These are phyloP conservation scores for Ceyx melanurus DNA, from an alignment of 2,113 vertebrate genomes.

Conservation along the genomic window DNA sequence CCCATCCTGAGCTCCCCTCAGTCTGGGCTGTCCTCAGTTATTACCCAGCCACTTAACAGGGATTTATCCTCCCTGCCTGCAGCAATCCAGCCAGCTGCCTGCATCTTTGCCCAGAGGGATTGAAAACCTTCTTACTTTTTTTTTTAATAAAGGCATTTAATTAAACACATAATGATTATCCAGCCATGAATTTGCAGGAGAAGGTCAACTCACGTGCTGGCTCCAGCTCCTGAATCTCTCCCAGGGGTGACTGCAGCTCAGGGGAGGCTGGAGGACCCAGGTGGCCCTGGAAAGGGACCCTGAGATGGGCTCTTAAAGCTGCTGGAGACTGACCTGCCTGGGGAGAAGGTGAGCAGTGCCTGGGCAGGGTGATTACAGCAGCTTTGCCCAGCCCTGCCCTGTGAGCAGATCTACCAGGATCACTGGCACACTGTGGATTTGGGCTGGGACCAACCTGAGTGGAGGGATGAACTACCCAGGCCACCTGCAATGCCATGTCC, in stretches of 20 bases:
- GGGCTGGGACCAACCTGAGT: background rate
- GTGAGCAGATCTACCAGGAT: background rate
- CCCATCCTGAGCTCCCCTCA: conserved; percentile 2
- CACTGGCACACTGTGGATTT: accelerated
- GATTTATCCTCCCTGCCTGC: conserved; percentile 67
- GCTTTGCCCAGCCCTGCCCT: background rate
- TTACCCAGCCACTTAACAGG: conserved; percentile 49
- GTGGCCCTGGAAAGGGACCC: background rate
- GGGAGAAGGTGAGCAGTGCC: background rate
- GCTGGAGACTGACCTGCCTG: background rate
- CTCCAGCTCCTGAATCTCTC: background rate
- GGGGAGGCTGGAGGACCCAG: background rate
- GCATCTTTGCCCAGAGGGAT: conserved; percentile 23
- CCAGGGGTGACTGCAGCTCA: background rate
- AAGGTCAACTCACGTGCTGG: background rate
- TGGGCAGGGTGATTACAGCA: background rate
- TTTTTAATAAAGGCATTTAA: conserved; percentile 52
- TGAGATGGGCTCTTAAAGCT: accelerated
- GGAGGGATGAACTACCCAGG: background rate
- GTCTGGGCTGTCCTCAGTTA: conserved; percentile 23
- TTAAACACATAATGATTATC: conserved; percentile 1
- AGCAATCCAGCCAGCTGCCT: conserved; percentile 20
- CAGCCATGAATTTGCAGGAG: background rate
- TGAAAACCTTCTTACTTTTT: conserved; percentile 40
- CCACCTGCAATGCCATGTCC: background rate